phyloP scores from a whole-genome alignment of 2,797 vertebrate genomes.

The Sternarchorhynchus goeldii region DNA sequence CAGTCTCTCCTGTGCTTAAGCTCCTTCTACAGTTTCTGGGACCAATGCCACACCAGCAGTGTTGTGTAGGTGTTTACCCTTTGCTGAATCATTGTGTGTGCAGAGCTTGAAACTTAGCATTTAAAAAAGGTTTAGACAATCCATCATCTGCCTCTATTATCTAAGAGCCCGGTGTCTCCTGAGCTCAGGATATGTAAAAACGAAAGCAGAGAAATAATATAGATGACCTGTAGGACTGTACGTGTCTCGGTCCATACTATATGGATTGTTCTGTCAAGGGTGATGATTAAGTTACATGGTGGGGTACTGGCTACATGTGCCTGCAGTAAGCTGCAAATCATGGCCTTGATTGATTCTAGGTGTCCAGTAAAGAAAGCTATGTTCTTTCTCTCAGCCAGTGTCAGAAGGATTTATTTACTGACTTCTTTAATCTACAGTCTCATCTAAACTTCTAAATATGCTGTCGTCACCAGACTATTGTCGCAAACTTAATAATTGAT shows the following conservation, averaged over 20 bases:
- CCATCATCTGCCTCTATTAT: not conserved
- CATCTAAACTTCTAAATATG: constrained; percentile 23
- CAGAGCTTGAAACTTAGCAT: not conserved
- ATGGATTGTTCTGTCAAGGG: constrained; percentile 45
- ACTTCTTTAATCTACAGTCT: constrained; percentile 35
- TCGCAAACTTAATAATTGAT: not conserved
- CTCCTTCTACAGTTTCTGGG: constrained; percentile 5
- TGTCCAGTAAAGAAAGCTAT: constrained; percentile 31
- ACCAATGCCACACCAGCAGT: not conserved
- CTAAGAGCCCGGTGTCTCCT: not conserved
- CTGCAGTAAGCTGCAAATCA: constrained; percentile 37
- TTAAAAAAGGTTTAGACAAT: not conserved
- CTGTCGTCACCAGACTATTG: not conserved
- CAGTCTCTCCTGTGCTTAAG: constrained; percentile 19
- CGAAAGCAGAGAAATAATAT: constrained; percentile 7
- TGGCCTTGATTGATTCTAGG: constrained; percentile 44
- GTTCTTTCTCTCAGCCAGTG: constrained; percentile 28
- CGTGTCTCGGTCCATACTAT: constrained; percentile 23
- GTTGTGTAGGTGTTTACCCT: not conserved
- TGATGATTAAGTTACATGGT: constrained; percentile 38
- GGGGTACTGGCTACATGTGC: constrained; percentile 35
- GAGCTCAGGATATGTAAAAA: constrained; percentile 6
- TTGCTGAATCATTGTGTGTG: not conserved
- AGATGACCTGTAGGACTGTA: constrained; percentile 32
- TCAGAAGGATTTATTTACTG: constrained; percentile 48